Conservation (phyloP, 2,888 invertebrate species). For the Clitarchus hookeri region DNA sequence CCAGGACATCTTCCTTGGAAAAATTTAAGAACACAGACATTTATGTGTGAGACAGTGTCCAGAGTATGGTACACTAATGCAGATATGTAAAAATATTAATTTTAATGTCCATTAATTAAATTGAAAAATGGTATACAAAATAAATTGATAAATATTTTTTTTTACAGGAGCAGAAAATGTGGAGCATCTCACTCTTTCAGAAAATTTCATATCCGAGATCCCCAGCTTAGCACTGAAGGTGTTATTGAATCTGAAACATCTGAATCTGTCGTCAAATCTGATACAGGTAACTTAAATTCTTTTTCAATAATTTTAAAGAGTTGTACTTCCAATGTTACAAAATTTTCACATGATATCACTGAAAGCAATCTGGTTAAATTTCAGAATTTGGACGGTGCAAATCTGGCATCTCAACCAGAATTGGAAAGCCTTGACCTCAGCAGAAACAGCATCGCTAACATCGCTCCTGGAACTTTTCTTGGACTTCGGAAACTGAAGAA, state of each 20-base stretch:
- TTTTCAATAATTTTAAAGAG: not conserved
- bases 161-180: conserved; percentile 69
- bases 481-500: conserved; percentile 71
- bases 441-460: conserved; percentile 79
- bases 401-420: conserved; percentile 67
- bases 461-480: conserved; percentile 81
- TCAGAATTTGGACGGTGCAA: conserved; percentile 76
- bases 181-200: conserved; percentile 79
- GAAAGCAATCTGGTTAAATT: conserved; percentile 45
- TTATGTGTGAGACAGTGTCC: too few relatives aligned
- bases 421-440: conserved; percentile 81
- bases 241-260: conserved; percentile 68
- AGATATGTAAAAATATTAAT: too few relatives aligned
- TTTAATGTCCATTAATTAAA: too few relatives aligned
- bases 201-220: conserved; percentile 83
- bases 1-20: too few relatives aligned
- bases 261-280: conserved; percentile 85
- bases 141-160: conserved; percentile 1
- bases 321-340: too few relatives aligned
- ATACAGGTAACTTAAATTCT: conserved; percentile 64
- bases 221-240: conserved; percentile 77
- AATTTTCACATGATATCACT: too few relatives aligned
- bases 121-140: too few relatives aligned
- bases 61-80: too few relatives aligned
- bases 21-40: too few relatives aligned